Evolutionary conservation across 2,888 invertebrate species (phyloP), one percentile per base, ranked within the genome.

Genomic region (Drosophila picticornis): DNA sequence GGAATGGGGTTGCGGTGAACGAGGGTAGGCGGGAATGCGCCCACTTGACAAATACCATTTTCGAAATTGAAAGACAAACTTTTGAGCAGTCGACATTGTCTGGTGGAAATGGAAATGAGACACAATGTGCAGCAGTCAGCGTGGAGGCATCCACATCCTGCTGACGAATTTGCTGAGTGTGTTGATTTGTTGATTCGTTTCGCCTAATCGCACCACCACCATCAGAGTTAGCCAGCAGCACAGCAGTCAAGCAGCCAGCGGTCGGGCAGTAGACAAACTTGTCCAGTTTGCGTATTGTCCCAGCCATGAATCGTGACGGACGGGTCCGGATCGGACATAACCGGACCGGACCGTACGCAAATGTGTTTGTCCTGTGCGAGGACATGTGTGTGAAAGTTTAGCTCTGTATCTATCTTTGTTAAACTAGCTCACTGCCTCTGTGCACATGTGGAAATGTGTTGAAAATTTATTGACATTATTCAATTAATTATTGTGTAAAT

Each of bases 401-500:
- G 64, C 80, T 90, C 68, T 60, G 67, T 50, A 50, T 25, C 57
- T 46, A 34, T 81, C 60, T 75, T 75, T 79, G 73, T 85, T 72
- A 29, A 67, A 59, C 80, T 50, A 38, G 38, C 53, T 43, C 50
- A n/a, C 50, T 50, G 50, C 19, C 43, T 66, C 71, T 77, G 65
- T 61, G 74, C 72, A 74, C 70, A 81, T 80, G 83, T 81, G 82
- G 73, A 86, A 90, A 90, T 92, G 91, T 91, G 91, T 91, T 91
- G 90, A 83, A 90, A 91, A 91, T 92, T 88, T 92, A 91, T 92
- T 92, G 92, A 92, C 92, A 91, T 91, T 91, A 92, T 91, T 91
- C 92, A 92, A 92, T 92, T 92, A 92, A 92, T 92, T 92, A 91
- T 91, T 91, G 91, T 92, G 90, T 85, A 92, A 92, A 92, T 91